phyloP scores from a whole-genome alignment of 2,113 vertebrate species.

The Sphaerodactylus townsendi region DNA sequence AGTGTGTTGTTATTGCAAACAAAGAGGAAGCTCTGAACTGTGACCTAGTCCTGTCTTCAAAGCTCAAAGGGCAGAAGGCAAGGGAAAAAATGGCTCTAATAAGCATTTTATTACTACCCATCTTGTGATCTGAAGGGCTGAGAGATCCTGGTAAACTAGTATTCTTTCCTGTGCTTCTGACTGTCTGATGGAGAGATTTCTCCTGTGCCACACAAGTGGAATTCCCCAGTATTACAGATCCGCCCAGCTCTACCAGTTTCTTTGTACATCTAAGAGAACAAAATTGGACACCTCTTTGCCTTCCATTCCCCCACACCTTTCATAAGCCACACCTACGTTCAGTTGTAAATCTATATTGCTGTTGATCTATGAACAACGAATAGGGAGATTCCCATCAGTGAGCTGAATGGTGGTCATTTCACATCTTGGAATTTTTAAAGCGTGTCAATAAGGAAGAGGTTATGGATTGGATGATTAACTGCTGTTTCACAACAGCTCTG shows the following conservation, averaged over 20 bases:
- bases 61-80: not conserved
- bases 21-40: not conserved
- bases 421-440: not conserved
- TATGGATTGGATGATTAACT: not conserved
- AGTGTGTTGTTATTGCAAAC: not conserved
- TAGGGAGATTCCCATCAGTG: not conserved
- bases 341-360: not conserved
- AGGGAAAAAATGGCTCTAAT: not conserved
- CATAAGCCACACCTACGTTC: not conserved
- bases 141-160: not conserved
- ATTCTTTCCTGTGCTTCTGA: not conserved
- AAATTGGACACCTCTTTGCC: not conserved
- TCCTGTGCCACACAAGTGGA: slow-evolving; percentile 33
- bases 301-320: not conserved
- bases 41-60: not conserved
- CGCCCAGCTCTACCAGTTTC: slow-evolving; percentile 63
- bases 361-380: no score
- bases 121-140: not conserved
- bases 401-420: not conserved
- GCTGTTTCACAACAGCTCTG: not conserved
- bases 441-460: not conserved
- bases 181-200: no score
- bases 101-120: not conserved
- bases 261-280: not conserved
- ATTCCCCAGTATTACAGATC: slow-evolving; percentile 66